A percentile compares a stretch with the other conserved stretches of the same genome.
phyloP scores from a whole-genome alignment of 2,113 vertebrate species.

The Plestiodon gilberti region DNA sequence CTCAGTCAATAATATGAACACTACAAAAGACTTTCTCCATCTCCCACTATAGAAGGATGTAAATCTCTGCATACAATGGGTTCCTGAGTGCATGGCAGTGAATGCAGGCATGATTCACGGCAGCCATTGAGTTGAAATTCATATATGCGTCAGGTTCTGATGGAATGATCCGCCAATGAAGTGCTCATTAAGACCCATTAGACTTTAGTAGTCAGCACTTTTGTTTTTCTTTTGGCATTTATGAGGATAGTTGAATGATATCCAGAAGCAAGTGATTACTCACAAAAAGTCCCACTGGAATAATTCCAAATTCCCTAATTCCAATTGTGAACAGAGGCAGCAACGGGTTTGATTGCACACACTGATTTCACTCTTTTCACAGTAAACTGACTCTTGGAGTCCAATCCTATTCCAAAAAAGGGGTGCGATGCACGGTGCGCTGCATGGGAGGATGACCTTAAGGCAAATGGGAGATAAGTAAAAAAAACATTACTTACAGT shows the following conservation, averaged over 20 bases:
- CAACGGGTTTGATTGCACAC: not conserved
- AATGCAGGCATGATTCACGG: not conserved
- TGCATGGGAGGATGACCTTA: too few relatives aligned
- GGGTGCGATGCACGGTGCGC: too few relatives aligned
- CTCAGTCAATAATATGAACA: not conserved
- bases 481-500: too few relatives aligned
- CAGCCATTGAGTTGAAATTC: not conserved
- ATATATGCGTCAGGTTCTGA: not conserved
- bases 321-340: not conserved
- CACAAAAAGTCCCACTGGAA: conserved; percentile 1
- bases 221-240: not conserved
- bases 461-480: too few relatives aligned
- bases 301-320: not conserved
- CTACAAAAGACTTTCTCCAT: not conserved
- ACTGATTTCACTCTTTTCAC: not conserved
- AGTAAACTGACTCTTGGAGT: not conserved
- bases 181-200: not conserved
- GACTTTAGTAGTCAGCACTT: not conserved
- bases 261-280: not conserved
- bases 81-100: too few relatives aligned
- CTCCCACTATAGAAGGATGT: not conserved
- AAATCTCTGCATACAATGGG: not conserved
- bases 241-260: not conserved
- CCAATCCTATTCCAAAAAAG: too few relatives aligned
- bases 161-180: not conserved